Evolutionary conservation across 2,113 vertebrate species (phyloP).

Genomic region (Pelecanus crispus): DNA sequence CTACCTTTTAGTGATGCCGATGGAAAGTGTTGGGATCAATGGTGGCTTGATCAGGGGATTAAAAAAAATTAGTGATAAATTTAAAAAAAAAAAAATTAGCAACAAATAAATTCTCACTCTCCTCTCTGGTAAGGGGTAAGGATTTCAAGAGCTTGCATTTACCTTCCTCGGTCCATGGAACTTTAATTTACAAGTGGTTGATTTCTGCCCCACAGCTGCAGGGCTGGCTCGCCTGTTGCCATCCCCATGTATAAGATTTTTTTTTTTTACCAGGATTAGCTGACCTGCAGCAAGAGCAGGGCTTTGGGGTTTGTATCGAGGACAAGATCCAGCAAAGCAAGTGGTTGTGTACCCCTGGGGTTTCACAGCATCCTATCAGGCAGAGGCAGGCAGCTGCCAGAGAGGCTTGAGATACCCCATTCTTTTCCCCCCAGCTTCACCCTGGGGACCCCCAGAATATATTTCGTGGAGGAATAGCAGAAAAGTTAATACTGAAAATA

Average conservation of each 20-base stretch:
- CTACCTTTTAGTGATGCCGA: accelerated
- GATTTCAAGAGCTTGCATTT: background rate
- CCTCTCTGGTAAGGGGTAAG: background rate
- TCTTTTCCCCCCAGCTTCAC: background rate
- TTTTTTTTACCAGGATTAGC: background rate
- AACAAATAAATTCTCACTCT: background rate
- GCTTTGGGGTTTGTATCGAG: background rate
- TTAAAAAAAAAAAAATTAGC: background rate
- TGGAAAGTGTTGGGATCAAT: background rate
- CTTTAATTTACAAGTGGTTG: background rate
- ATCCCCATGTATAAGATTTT: accelerated
- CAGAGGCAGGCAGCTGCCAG: background rate
- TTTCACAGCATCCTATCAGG: background rate
- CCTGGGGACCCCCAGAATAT: background rate
- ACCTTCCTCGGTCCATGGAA: background rate
- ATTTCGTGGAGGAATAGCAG: background rate
- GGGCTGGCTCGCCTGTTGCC: background rate
- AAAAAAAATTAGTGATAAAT: background rate
- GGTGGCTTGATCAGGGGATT: background rate
- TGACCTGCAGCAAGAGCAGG: background rate
- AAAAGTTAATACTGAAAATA: background rate
- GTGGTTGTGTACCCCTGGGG: too few species aligned
- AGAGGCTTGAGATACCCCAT: background rate
- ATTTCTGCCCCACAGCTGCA: background rate
- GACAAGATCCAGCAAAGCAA: background rate